Base-by-base conservation (phyloP, 2,113 vertebrate genomes). In the Ammodytes marinus region DNA sequence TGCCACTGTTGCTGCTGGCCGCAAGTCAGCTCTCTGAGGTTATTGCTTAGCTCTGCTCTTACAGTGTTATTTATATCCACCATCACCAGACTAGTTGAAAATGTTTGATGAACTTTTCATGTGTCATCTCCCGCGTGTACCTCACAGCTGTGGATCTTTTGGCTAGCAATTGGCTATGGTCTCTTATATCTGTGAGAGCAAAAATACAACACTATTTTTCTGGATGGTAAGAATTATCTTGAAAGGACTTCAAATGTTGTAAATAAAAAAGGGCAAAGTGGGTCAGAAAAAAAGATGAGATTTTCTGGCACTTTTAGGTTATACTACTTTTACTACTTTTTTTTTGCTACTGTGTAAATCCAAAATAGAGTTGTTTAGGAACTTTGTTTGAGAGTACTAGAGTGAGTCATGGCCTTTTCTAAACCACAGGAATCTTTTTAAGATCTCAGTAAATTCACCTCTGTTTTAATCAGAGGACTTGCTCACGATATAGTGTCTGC, bases 1-100 rank as follows among this genome's bases (percentile, higher is more conserved):
- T 81, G 89, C 91, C 89, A 89, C 83, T 74, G 89, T 82, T 81
- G 80, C 85, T 75, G 77, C 86, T 89, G 88, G 85, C 78, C 43
- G 66, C 75, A 8, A 65, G 72, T 86, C 88, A 87, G 66, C 74
- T 82, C 86, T 69, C 79, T 60, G 83, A 85, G 81, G 77, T 81
- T 89, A 74, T 68, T 87, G 86, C 87, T 86, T 75, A 78, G 84
- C 80, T 86, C 84, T 74, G 77, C 69, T 77, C 84, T 75, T 69
- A 43, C 42, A 52, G 42, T 13, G 86, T 83, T 89, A 90, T 91
- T 89, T 90, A 87, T 88, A 90, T 66, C 82, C 74, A 14, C 67
- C 71, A 76, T 83, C 75, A 79, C 63, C 74, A 42, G 83, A 80
- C 59, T 50, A 47, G 80, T 68, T 82, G 64, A 45, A 47, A 81